phyloP scores from a whole-genome alignment of 2,888 invertebrate species.

The Euplagia quadripunctaria region DNA sequence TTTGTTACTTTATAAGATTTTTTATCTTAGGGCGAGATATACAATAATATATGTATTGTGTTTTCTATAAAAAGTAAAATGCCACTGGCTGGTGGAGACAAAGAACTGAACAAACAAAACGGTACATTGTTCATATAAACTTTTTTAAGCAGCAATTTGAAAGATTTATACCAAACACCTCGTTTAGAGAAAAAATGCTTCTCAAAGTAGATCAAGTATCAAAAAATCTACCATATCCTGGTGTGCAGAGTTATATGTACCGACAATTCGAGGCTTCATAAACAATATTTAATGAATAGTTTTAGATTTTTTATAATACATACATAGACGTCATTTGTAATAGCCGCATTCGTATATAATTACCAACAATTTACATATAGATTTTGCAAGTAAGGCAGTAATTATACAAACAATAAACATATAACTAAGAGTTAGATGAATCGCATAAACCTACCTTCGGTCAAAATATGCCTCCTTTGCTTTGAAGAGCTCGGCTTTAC shows the following conservation, averaged over 20 bases:
- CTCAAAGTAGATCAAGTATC: no score
- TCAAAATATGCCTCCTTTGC: slow-evolving; percentile 79
- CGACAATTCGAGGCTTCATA: no score
- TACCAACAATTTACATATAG: neutral
- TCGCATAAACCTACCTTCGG: slow-evolving; percentile 67
- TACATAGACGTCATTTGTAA: neutral
- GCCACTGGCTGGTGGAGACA: neutral
- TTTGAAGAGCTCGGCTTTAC: slow-evolving; percentile 74
- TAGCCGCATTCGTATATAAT: neutral
- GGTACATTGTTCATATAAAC: no score
- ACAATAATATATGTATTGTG: neutral
- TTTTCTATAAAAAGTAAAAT: neutral
- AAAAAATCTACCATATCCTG: no score
- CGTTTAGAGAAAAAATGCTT: no score
- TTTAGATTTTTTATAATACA: neutral
- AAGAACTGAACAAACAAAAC: no score
- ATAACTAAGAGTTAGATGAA: neutral
- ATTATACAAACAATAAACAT: neutral
- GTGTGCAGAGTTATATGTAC: no score
- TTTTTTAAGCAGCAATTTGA: no score
- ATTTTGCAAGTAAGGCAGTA: neutral
- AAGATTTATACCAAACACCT: no score
- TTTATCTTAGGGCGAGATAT: no score
- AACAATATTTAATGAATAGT: neutral
- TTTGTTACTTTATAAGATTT: no score